Conservation (phyloP, 2,888 invertebrate species). For the Rapana venosa region DNA sequence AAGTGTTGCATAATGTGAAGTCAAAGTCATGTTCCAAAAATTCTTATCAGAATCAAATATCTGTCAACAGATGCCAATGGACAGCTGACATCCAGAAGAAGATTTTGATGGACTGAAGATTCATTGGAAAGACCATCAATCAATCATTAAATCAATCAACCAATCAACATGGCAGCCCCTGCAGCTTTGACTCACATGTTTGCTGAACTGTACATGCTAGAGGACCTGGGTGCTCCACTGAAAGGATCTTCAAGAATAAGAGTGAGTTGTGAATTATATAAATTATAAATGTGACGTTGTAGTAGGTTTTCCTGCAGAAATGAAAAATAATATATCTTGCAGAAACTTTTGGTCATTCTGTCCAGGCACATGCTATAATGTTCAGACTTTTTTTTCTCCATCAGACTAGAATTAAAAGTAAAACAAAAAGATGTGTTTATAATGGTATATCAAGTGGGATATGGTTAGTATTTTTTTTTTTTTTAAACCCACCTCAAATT, state of each 20-base stretch:
- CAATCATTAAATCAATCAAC: not conserved
- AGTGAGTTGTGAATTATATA: slow-evolving; percentile 49
- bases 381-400: no score
- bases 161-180: slow-evolving; percentile 34
- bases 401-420: no score
- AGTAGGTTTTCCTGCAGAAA: not conserved
- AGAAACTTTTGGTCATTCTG: not conserved
- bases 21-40: not conserved
- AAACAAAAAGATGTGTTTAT: no score
- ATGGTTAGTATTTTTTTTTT: no score
- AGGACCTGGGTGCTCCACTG: slow-evolving; percentile 59
- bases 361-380: not conserved
- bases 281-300: not conserved
- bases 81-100: not conserved
- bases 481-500: no score
- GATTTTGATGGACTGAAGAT: not conserved
- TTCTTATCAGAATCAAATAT: not conserved
- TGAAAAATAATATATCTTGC: no score
- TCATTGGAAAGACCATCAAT: not conserved
- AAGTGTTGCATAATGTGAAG: no score
- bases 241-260: slow-evolving; percentile 63
- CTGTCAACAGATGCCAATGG: no score
- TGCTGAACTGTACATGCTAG: slow-evolving; percentile 59
- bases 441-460: no score
- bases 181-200: slow-evolving; percentile 59